phyloP scores from a whole-genome alignment of 2,888 invertebrate species.

The Polydrusus tereticollis region DNA sequence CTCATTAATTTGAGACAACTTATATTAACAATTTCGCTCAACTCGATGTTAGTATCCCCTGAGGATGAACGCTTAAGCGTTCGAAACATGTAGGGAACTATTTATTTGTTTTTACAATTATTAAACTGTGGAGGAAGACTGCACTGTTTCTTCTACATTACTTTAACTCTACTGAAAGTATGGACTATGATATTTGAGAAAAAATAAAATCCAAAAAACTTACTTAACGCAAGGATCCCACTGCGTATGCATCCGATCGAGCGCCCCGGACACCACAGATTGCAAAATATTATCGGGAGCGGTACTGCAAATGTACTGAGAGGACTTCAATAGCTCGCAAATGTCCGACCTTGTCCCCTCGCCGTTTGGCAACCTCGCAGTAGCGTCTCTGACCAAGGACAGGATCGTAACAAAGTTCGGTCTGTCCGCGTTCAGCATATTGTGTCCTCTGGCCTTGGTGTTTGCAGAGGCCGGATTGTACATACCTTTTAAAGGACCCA shows the following conservation, averaged over 20 bases:
- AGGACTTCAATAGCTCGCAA: slow-evolving; percentile 83
- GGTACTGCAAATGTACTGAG: slow-evolving; percentile 72
- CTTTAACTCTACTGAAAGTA: too few species aligned
- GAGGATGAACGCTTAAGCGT: too few species aligned
- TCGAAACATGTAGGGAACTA: too few species aligned
- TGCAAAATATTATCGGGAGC: slow-evolving; percentile 77
- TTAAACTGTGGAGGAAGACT: too few species aligned
- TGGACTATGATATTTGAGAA: too few species aligned
- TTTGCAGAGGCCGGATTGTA: slow-evolving; percentile 73
- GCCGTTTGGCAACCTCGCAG: slow-evolving; percentile 93
- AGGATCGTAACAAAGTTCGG: slow-evolving; percentile 93
- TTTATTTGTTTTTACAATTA: too few species aligned
- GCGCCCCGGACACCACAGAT: slow-evolving; percentile 88
- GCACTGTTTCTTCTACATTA: too few species aligned
- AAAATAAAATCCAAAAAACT: slow-evolving; percentile 7
- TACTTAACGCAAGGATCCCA: slow-evolving; percentile 91
- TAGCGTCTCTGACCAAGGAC: slow-evolving; percentile 93
- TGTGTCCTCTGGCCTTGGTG: slow-evolving; percentile 83
- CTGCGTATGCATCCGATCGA: slow-evolving; percentile 91
- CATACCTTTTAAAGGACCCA: slow-evolving; percentile 78
- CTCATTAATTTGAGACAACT: too few species aligned
- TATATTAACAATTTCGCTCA: too few species aligned
- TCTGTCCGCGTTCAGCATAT: slow-evolving; percentile 82
- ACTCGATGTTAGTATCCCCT: too few species aligned
- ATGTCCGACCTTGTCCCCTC: slow-evolving; percentile 94